A percentile compares a stretch with the other conserved stretches of the same genome.
These are phyloP conservation scores for Polymixis flavicincta DNA, from an alignment of 2,888 invertebrate genomes.

Conservation along the genomic window DNA sequence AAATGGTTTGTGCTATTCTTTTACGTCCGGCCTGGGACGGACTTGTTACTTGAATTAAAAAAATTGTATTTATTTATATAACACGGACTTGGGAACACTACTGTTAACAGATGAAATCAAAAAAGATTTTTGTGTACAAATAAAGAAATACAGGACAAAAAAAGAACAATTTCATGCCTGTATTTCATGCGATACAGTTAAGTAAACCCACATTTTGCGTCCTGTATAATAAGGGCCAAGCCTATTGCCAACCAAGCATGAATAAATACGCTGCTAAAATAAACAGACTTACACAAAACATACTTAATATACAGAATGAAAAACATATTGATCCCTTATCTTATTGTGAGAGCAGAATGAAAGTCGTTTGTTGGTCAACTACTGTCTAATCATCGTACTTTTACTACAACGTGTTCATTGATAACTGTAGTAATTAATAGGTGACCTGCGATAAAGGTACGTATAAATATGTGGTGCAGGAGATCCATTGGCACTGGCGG, in stretches of 20 bases:
- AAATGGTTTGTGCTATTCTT: no score
- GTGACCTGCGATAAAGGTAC: constrained; percentile 64
- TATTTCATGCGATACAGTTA: neutral
- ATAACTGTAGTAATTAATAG: constrained; percentile 52
- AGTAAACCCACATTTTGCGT: neutral
- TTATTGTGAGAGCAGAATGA: constrained; percentile 36
- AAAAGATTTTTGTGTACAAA: neutral
- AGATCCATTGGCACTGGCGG: constrained; percentile 70
- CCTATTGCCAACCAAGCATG: neutral
- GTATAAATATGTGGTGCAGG: constrained; percentile 71
- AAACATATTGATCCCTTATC: constrained; percentile 54
- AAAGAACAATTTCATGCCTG: neutral
- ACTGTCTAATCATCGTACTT: constrained; percentile 49
- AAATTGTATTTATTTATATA: no score
- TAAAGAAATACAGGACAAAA: neutral
- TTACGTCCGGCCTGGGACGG: no score
- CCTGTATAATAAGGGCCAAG: neutral
- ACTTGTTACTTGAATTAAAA: no score
- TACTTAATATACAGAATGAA: constrained; percentile 33
- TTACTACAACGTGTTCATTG: constrained; percentile 54
- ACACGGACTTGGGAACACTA: neutral
- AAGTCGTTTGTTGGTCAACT: constrained; percentile 53
- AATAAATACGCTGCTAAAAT: constrained; percentile 1
- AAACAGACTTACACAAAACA: constrained; percentile 35
- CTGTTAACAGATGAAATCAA: neutral